Evolutionary conservation across 2,888 invertebrate species (phyloP).

Genomic region (Muscina levida): DNA sequence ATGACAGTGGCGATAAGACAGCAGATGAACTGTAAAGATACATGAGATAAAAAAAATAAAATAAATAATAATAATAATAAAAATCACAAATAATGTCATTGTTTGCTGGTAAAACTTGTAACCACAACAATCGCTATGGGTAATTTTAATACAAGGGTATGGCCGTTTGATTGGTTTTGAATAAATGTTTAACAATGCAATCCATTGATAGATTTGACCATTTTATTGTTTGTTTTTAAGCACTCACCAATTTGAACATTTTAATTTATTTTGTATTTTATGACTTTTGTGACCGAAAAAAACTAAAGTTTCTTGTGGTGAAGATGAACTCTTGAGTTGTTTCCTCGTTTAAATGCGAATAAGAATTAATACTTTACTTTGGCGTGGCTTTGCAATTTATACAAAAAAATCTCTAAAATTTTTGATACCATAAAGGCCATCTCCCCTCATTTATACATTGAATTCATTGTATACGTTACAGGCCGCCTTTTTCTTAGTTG

Average conservation of each 20-base stretch:
- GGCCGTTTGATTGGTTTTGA: background rate
- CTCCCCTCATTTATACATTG: slow-evolving; percentile 5
- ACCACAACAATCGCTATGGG: slow-evolving; percentile 7
- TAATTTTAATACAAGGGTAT: background rate
- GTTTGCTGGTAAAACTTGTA: background rate
- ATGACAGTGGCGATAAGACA: slow-evolving; percentile 69
- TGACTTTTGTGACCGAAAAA: background rate
- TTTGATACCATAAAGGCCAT: slow-evolving; percentile 39
- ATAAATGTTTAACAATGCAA: background rate
- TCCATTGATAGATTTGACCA: background rate
- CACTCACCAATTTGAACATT: slow-evolving; percentile 63
- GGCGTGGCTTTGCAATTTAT: slow-evolving; percentile 57
- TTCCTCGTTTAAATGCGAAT: slow-evolving; percentile 55
- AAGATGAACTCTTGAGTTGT: slow-evolving; percentile 32
- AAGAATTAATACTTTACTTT: slow-evolving; percentile 60
- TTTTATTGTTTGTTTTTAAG: background rate
- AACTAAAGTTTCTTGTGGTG: slow-evolving; percentile 1
- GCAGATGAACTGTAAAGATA: slow-evolving; percentile 67
- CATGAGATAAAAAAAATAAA: background rate
- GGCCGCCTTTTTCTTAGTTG: slow-evolving; percentile 16
- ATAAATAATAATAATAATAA: background rate
- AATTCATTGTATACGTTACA: slow-evolving; percentile 5
- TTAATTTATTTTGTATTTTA: slow-evolving; percentile 5
- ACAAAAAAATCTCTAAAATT: slow-evolving; percentile 38
- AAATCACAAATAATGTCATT: slow-evolving; percentile 26